phyloP scores from a whole-genome alignment of 2,113 vertebrate genomes.

The Gallinago paraguaiae region DNA sequence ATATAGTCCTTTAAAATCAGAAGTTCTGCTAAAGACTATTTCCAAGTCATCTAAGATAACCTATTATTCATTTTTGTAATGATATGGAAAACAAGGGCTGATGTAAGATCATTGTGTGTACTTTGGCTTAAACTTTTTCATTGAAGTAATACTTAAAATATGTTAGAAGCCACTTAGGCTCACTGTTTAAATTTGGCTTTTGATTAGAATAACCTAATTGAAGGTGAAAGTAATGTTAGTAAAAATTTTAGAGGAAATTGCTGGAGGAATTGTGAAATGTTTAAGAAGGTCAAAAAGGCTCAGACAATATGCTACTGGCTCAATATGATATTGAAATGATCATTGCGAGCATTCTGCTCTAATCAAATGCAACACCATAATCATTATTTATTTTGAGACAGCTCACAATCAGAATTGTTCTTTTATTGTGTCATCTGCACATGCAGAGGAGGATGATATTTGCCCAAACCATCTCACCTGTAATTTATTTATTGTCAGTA shows the following conservation, averaged over 20 bases:
- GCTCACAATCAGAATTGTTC: not conserved
- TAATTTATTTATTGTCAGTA: not conserved
- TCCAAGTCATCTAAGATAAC: not conserved
- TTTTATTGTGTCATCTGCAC: accelerated
- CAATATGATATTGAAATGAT: not conserved
- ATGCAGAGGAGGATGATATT: not conserved
- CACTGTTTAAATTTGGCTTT: not conserved
- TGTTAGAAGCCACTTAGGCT: not conserved
- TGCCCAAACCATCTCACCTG: not conserved
- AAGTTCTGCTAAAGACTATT: not conserved
- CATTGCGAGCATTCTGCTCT: not conserved
- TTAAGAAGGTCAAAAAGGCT: not conserved
- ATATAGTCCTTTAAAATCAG: not conserved
- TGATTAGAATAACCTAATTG: not conserved
- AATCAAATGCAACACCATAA: not conserved
- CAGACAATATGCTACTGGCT: not conserved
- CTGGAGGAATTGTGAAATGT: not conserved
- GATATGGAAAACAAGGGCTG: not conserved
- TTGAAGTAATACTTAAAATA: not conserved
- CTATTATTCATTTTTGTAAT: not conserved
- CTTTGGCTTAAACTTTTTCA: not conserved
- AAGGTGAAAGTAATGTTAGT: not conserved
- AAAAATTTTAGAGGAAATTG: not conserved
- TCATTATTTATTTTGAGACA: not conserved
- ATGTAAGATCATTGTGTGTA: not conserved